Evolutionary conservation across 2,113 vertebrate genomes (phyloP), one percentile per base, ranked within the genome.

Genomic region (Boleophthalmus pectinirostris): DNA sequence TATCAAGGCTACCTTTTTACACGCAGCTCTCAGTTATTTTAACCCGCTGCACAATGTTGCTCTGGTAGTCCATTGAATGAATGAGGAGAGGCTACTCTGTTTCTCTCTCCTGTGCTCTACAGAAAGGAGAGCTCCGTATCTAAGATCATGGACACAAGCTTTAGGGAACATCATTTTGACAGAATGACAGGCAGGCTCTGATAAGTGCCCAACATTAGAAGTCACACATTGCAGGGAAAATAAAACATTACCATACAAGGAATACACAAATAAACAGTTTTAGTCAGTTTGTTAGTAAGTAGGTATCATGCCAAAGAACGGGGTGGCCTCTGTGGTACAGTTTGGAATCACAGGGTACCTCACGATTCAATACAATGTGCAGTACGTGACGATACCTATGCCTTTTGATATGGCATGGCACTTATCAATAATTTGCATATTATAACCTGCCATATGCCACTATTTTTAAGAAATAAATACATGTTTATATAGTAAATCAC

Each of bases 1-100:
- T 90, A 93, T 93, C 91, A 94, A 93, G 91, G 92, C 89, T 92
- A 91, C 82, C 81, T 90, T 93, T 89, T 92, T 90, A 89, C 77
- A 81, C 56, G 64, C 74, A 77, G 83, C 88, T 91, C 77, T 82
- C 87, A 84, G 90, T 90, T 89, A 91, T 92, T 89, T 90, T 87
- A 81, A 82, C 81, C 81, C 82, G 79, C 75, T 83, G 83, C 81
- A 87, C 89, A 92, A 87, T 86, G 81, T 81, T 78, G 67, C 66
- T 82, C 78, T 68, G 73, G 78, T 69, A 74, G 80, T 85, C 71
- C 8, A 82, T 85, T 77, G 73, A 68, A 81, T 83, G 87, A 91
- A 92, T 87, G 70, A 88, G 71, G 71, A 80, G 78, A 81, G 53
- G 66, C 79, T 63, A 9, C 66, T 72, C 56, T 77, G 74, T 72